These are phyloP conservation scores for Corythornis vintsioides DNA, from an alignment of 2,113 vertebrate genomes.

Conservation along the genomic window DNA sequence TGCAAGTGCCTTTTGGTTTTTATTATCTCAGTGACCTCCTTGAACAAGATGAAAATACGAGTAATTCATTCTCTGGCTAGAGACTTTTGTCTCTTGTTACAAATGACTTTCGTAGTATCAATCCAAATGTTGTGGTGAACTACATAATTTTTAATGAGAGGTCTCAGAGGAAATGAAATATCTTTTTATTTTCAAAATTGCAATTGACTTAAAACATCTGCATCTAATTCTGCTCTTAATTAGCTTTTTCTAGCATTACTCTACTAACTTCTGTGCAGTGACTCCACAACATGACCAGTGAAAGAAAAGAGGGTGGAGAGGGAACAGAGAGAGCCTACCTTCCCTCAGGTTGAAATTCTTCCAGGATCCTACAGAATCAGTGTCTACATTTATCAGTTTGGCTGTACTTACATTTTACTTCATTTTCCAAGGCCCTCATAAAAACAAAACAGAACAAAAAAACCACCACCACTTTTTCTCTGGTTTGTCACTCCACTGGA, in stretches of 20 bases:
- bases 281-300: background rate
- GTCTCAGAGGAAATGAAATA: background rate
- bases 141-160: background rate
- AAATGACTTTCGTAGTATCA: slow-evolving; percentile 8
- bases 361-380: background rate
- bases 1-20: background rate
- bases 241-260: background rate
- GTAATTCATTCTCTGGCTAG: background rate
- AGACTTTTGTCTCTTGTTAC: background rate
- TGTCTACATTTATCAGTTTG: background rate
- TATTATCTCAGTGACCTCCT: background rate
- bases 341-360: background rate
- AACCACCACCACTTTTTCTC: background rate
- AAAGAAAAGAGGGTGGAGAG: background rate
- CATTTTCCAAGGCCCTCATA: background rate
- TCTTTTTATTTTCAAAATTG: slow-evolving; percentile 9
- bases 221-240: background rate
- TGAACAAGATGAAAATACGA: background rate
- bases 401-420: background rate
- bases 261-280: background rate
- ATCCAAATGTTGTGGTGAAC: background rate
- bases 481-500: background rate
- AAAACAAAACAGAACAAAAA: background rate
- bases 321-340: background rate
- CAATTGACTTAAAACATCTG: background rate